These are phyloP conservation scores for Actinia tenebrosa DNA, from an alignment of 64 coral and sea anemone species.

Conservation along the genomic window DNA sequence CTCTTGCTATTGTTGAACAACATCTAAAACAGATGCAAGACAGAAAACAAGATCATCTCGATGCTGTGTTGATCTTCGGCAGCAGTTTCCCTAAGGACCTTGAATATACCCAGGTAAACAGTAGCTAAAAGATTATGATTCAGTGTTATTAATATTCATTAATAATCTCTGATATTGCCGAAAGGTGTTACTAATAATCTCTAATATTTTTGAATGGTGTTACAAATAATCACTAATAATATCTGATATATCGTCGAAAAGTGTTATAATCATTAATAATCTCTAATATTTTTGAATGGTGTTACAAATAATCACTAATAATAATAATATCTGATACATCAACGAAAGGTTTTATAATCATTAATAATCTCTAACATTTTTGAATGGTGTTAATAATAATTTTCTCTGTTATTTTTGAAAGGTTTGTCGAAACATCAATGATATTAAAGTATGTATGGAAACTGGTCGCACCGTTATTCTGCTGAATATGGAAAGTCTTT, in stretches of 20 bases:
- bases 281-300: too few species aligned
- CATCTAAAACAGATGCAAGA: constrained; percentile 23
- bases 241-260: too few species aligned
- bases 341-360: too few species aligned
- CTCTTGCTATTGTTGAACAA: constrained; percentile 59
- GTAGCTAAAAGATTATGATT: background rate
- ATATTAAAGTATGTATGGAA: constrained; percentile 95
- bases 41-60: background rate
- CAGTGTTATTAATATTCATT: too few species aligned
- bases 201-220: too few species aligned
- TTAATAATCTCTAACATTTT: too few species aligned
- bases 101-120: constrained; percentile 70
- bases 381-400: background rate
- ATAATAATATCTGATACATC: too few species aligned
- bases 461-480: constrained; percentile 82
- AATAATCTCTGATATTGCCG: too few species aligned
- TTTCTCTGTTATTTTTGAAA: constrained; percentile 22
- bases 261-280: too few species aligned
- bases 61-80: constrained; percentile 59
- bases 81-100: constrained; percentile 85
- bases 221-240: too few species aligned
- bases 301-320: background rate
- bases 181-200: too few species aligned
- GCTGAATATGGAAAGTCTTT: constrained; percentile 75
- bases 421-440: constrained; percentile 92